These are phyloP conservation scores for Acanthosepion lycidas DNA, from an alignment of 2,888 invertebrate species.

Conservation along the genomic window DNA sequence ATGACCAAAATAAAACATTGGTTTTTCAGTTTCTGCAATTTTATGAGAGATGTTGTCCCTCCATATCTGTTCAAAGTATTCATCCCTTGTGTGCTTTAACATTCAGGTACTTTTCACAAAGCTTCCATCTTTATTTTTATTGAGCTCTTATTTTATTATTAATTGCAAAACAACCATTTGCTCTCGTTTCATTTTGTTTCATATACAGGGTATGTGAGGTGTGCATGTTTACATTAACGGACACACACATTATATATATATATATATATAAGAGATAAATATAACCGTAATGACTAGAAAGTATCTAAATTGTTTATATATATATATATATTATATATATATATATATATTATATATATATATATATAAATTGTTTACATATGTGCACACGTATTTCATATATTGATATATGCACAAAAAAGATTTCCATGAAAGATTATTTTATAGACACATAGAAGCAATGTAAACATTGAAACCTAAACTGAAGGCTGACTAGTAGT, in stretches of 20 bases:
- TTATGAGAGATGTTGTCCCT: neutral
- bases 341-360: no score
- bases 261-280: neutral
- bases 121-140: neutral
- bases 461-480: no score
- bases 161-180: neutral
- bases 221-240: neutral
- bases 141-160: neutral
- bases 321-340: neutral
- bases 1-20: neutral
- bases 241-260: neutral
- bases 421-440: neutral
- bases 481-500: no score
- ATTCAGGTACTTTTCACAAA: neutral
- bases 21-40: neutral
- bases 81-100: neutral
- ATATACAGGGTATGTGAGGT: neutral
- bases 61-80: neutral
- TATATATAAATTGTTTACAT: no score
- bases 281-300: neutral
- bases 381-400: neutral
- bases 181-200: neutral
- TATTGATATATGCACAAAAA: neutral
- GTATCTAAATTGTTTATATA: neutral
- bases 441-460: no score